These are phyloP conservation scores for Conus canariensis DNA, from an alignment of 2,888 invertebrate species.

Conservation along the genomic window DNA sequence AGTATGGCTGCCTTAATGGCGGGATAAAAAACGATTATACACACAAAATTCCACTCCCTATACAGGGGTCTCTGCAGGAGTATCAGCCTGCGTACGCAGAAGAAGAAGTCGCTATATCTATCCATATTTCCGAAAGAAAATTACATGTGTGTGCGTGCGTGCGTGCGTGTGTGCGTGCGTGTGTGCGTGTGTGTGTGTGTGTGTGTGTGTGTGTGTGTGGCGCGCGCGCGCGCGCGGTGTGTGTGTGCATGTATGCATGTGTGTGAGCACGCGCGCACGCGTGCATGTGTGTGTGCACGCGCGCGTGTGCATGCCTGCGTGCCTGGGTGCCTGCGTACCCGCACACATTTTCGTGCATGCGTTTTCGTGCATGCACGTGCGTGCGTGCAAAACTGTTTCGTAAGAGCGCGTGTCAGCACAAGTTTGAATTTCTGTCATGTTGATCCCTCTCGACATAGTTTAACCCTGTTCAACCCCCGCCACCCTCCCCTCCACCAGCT, in stretches of 20 bases:
- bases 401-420: no score
- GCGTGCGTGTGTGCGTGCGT: background rate
- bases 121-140: no score
- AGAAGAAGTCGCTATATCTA: no score
- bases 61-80: no score
- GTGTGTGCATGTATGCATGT: background rate
- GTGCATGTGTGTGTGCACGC: background rate
- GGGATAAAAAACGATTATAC: no score
- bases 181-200: background rate
- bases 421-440: background rate
- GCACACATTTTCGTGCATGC: background rate
- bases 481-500: background rate
- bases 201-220: no score
- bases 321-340: background rate
- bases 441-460: background rate
- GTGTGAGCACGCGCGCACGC: background rate
- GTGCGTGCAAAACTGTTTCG: background rate
- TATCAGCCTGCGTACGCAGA: no score
- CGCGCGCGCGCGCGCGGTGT: no score
- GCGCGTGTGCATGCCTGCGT: background rate
- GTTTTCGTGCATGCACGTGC: background rate
- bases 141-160: background rate
- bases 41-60: no score
- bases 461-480: background rate
- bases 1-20: no score